Evolutionary conservation across 2,888 invertebrate species (phyloP), one percentile per base, ranked within the genome.

Genomic region (Drosophila kokeensis): DNA sequence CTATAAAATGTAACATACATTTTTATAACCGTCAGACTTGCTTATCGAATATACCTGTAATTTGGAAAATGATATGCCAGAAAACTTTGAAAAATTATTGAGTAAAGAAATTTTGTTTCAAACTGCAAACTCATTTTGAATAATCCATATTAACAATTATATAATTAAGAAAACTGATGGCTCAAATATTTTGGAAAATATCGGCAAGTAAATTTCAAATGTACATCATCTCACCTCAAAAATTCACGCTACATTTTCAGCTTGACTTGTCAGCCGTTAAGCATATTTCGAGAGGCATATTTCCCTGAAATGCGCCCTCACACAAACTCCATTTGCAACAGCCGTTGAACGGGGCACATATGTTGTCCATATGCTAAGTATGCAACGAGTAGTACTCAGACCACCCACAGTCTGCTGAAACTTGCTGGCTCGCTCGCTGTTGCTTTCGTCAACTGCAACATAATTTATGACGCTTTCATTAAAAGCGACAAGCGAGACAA

Each of bases 391-490:
- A 27, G 54, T n/a, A 27, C 63, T 32, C 70, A 53, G 59, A 67
- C 78, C 71, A 50, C 32, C 75, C 69, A 52, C 27, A 36, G 55
- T 61, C 52, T 52, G 45, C 57, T 32, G 8, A 15, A 36, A 58
- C 40, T 55, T 24, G n/a, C 58, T 29, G 13, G 27, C 40, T 40
- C 30, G 78, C 52, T 71, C 75, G 81, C 75, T 79, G 79, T 81
- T 82, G 86, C 88, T 91, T 91, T 91, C 92, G 91, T 92, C 91
- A 91, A 91, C 80, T 91, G 87, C 85, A 89, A 83, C 92, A 91
- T 91, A 91, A 91, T 91, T 91, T 91, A 91, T 91, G 91, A 91
- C 90, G 91, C 92, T 91, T 91, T 91, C 92, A 92, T 91, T 91
- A 91, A 88, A 90, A 78, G 85, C 90, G 90, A 89, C 89, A 90